phyloP scores from a whole-genome alignment of 2,888 invertebrate genomes.

The Crocallis elinguaria region DNA sequence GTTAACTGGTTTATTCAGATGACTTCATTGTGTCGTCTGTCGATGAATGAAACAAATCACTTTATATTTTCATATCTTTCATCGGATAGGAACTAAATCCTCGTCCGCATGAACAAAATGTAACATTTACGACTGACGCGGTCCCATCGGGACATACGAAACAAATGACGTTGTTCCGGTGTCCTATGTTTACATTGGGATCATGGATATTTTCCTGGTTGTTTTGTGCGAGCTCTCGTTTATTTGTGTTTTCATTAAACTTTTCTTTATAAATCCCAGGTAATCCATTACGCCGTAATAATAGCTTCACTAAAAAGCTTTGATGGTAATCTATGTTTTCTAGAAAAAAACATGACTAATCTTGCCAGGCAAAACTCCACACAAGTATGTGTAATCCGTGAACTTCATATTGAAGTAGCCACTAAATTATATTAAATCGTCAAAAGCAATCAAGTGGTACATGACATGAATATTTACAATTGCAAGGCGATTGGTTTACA shows the following conservation, averaged over 20 bases:
- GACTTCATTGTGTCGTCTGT: conserved; percentile 9
- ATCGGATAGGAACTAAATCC: conserved; percentile 27
- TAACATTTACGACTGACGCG: conserved; percentile 36
- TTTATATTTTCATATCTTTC: conserved; percentile 17
- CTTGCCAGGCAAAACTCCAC: background rate
- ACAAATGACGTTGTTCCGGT: conserved; percentile 42
- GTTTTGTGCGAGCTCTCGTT: conserved; percentile 24
- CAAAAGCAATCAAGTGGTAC: conserved; percentile 53
- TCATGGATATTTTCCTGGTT: conserved; percentile 34
- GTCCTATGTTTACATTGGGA: conserved; percentile 37
- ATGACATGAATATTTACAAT: conserved; percentile 46
- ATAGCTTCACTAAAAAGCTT: background rate
- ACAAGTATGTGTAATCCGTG: background rate
- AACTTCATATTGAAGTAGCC: conserved; percentile 7
- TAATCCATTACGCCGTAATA: conserved; percentile 2
- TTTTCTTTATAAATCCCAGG: conserved; percentile 4
- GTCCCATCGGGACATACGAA: conserved; percentile 38
- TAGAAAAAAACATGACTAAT: background rate
- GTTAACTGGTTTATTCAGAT: conserved; percentile 32
- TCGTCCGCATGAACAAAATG: conserved; percentile 35
- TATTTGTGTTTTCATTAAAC: conserved; percentile 14
- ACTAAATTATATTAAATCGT: conserved; percentile 28
- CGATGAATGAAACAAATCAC: conserved; percentile 12
- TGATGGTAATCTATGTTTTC: background rate
- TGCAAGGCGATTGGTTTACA: conserved; percentile 34